These are phyloP conservation scores for Pinctada fucata DNA, from an alignment of 2,888 invertebrate species.

Conservation along the genomic window DNA sequence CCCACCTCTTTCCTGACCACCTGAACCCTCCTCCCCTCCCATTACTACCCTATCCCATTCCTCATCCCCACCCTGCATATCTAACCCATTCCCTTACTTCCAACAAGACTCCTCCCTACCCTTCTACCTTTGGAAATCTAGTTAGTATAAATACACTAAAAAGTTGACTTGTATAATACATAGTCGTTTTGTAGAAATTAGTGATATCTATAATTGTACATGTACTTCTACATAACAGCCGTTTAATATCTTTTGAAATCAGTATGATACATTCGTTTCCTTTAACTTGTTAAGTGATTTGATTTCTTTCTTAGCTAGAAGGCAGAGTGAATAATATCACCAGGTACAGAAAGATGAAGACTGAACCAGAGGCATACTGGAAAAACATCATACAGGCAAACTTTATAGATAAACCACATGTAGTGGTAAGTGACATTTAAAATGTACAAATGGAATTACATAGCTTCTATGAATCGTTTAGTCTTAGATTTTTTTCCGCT, in stretches of 20 bases:
- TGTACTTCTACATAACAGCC: background rate
- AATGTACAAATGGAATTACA: background rate
- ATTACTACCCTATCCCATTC: too few species aligned
- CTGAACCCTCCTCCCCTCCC: too few species aligned
- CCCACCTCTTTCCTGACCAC: too few species aligned
- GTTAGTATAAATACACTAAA: too few species aligned
- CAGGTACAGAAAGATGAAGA: conserved; percentile 1
- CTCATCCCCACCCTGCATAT: too few species aligned
- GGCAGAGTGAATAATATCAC: background rate
- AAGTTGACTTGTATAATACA: too few species aligned
- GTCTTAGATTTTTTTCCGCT: too few species aligned
- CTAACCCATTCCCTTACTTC: too few species aligned
- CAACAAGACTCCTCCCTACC: too few species aligned
- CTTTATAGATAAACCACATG: conserved; percentile 5
- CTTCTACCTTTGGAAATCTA: too few species aligned
- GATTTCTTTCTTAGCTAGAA: background rate
- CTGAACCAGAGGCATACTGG: background rate
- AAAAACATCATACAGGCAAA: background rate
- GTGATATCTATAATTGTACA: too few species aligned
- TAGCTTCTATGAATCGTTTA: background rate
- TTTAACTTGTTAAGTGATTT: background rate
- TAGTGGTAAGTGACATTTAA: background rate
- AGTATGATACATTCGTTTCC: background rate
- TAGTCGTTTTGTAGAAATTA: too few species aligned
- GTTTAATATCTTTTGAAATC: background rate